Conservation (phyloP, 2,113 vertebrate genomes). For the Sebastes fasciatus region DNA sequence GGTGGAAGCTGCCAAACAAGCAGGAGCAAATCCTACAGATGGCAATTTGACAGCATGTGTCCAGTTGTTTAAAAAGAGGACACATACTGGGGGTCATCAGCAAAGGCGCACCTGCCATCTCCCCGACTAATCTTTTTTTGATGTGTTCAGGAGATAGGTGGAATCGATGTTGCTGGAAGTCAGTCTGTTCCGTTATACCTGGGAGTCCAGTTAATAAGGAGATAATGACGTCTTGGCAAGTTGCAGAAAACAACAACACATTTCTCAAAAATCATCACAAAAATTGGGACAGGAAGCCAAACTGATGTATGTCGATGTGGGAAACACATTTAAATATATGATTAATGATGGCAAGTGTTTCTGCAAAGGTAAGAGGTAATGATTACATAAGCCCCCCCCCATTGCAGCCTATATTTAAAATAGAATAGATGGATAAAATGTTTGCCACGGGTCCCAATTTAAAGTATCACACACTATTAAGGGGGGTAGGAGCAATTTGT, state of each 20-base stretch:
- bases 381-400: not conserved
- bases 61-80: constrained; percentile 42
- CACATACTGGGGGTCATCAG: constrained; percentile 46
- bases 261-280: not conserved
- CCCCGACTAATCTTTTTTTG: constrained; percentile 63
- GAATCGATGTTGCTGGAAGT: constrained; percentile 70
- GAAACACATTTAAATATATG: not conserved
- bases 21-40: constrained; percentile 11
- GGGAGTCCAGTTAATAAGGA: constrained; percentile 53
- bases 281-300: not conserved
- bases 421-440: too few relatives aligned
- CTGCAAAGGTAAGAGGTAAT: constrained; percentile 15
- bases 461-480: too few relatives aligned
- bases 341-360: not conserved
- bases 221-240: constrained; percentile 30
- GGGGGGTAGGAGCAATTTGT: too few relatives aligned
- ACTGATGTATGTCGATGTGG: too few relatives aligned
- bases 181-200: constrained; percentile 28
- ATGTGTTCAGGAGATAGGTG: constrained; percentile 62
- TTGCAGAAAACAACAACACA: constrained; percentile 24
- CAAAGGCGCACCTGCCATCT: constrained; percentile 60
- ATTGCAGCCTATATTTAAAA: too few relatives aligned
- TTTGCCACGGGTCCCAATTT: too few relatives aligned
- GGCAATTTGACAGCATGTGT: constrained; percentile 17
- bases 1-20: constrained; percentile 15